Conservation (phyloP, 2,797 vertebrate genomes). For the Manis crassicaudata region DNA sequence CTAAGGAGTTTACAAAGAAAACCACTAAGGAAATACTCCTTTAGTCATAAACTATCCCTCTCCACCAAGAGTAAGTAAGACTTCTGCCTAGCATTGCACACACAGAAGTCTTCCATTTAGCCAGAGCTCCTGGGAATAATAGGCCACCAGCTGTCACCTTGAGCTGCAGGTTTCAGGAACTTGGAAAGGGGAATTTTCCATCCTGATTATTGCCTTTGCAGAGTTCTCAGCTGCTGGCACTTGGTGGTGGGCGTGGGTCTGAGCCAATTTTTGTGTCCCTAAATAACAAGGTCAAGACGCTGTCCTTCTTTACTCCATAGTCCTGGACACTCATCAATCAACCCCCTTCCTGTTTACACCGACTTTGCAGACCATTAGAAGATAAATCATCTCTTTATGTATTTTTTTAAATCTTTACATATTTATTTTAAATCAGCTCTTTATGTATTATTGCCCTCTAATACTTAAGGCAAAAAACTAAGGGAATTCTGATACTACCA, state of each 20-base stretch:
- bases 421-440: neutral
- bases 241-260: neutral
- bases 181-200: conserved; percentile 59
- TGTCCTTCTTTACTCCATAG: neutral
- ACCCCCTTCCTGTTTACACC: neutral
- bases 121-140: conserved; percentile 6
- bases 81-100: conserved; percentile 36
- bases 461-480: conserved; percentile 1
- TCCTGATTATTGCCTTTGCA: conserved; percentile 3
- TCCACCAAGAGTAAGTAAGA: conserved; percentile 41
- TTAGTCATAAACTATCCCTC: conserved; percentile 35
- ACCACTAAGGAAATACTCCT: conserved; percentile 35
- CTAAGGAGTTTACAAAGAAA: neutral
- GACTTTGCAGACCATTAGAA: neutral
- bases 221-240: conserved; percentile 8
- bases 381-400: neutral
- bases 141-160: conserved; percentile 60
- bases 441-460: neutral
- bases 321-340: neutral
- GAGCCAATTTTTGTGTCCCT: conserved; percentile 37
- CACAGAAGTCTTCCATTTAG: conserved; percentile 24
- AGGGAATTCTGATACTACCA: neutral
- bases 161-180: conserved; percentile 46
- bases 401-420: neutral
- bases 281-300: conserved; percentile 33